Conservation (phyloP, 1,140 invertebrate genomes). For the Apis mellifera region Amel_HAv3.1 CM009942.2:10841001-10841500, state of each 20-base stretch:
- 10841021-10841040: too few species aligned
- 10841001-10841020: too few species aligned
- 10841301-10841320: constrained; percentile 62
- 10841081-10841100: not conserved
- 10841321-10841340: constrained; percentile 57
- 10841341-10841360: constrained; percentile 70
- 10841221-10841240: constrained; percentile 44
- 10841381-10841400: too few species aligned
- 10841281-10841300: constrained; percentile 41
- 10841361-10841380: constrained; percentile 68
- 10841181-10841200: not conserved
- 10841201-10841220: constrained; percentile 17
- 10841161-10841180: not conserved
- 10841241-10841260: constrained; percentile 26
- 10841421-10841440: constrained; percentile 72
- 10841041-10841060: not conserved
- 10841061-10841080: not conserved
- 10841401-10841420: too few species aligned
- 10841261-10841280: constrained; percentile 55
- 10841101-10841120: too few species aligned
- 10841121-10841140: not conserved
- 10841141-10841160: not conserved
- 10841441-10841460: constrained; percentile 73
- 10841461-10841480: constrained; percentile 56
- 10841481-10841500: constrained; percentile 31